Conservation (phyloP, 2,113 vertebrate species). For the Spilogale gracilis region DNA sequence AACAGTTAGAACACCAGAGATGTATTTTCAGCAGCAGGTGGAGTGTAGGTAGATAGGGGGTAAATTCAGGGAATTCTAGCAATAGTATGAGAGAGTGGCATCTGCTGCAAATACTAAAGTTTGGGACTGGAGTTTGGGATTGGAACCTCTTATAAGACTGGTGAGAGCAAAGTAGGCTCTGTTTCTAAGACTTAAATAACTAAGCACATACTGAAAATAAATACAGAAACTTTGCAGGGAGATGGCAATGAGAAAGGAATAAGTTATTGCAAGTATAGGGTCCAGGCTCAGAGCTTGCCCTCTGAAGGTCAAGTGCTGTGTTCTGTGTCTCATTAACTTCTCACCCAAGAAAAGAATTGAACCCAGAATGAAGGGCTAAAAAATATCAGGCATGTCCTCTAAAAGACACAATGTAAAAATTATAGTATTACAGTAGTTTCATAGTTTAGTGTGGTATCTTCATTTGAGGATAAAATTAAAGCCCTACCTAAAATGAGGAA, state of each 20-base stretch:
- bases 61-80: not conserved
- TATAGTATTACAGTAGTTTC: not conserved
- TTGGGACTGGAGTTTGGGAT: not conserved
- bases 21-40: not conserved
- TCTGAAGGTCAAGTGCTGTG: not conserved
- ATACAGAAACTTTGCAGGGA: not conserved
- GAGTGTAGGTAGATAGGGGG: not conserved
- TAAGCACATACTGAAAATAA: not conserved
- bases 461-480: constrained; percentile 47
- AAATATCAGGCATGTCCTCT: not conserved
- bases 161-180: not conserved
- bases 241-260: not conserved
- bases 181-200: not conserved
- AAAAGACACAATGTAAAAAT: not conserved
- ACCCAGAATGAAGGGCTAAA: not conserved
- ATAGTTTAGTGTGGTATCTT: constrained; percentile 10
- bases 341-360: not conserved
- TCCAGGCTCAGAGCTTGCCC: not conserved
- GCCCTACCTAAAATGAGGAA: not conserved
- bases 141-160: not conserved
- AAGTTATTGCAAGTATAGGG: not conserved
- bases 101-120: not conserved
- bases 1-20: not conserved
- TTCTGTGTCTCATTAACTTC: not conserved
- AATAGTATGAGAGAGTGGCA: not conserved